A percentile compares a stretch with the other conserved stretches of the same genome.
Evolutionary conservation across 2,113 vertebrate species (phyloP).

Genomic region (Anguilla rostrata): DNA sequence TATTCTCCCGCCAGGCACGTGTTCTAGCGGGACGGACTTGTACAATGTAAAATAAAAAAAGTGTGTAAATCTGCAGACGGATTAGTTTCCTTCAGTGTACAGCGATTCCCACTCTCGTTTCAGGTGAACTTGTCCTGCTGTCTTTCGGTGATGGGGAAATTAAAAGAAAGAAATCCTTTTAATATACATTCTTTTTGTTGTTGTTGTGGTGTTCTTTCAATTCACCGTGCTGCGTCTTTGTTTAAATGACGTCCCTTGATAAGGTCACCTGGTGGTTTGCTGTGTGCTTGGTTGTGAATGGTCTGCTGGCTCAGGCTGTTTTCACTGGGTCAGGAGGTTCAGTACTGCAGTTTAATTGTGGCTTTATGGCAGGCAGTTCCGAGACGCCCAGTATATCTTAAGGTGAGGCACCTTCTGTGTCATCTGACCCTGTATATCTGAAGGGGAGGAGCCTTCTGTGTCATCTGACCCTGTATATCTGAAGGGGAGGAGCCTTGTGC

Average conservation of each 20-base stretch:
- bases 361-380: no score
- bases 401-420: no score
- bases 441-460: no score
- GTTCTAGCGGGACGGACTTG: constrained; percentile 28
- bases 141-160: constrained; percentile 43
- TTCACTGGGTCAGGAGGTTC: no score
- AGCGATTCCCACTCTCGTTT: constrained; percentile 35
- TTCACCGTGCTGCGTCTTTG: not conserved
- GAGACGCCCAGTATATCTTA: no score
- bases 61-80: constrained; percentile 38
- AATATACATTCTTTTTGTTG: constrained; percentile 28
- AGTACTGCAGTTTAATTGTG: no score
- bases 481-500: no score
- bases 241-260: not conserved
- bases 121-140: constrained; percentile 36
- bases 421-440: no score
- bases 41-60: constrained; percentile 49
- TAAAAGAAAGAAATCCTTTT: constrained; percentile 38
- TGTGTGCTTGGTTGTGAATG: no score
- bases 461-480: no score
- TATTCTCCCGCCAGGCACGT: constrained; percentile 30
- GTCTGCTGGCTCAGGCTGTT: no score
- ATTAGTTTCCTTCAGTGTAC: constrained; percentile 37
- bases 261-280: not conserved
- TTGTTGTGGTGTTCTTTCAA: not conserved